Evolutionary conservation across 2,888 invertebrate genomes (phyloP).

Genomic region (Netelia melanura): DNA sequence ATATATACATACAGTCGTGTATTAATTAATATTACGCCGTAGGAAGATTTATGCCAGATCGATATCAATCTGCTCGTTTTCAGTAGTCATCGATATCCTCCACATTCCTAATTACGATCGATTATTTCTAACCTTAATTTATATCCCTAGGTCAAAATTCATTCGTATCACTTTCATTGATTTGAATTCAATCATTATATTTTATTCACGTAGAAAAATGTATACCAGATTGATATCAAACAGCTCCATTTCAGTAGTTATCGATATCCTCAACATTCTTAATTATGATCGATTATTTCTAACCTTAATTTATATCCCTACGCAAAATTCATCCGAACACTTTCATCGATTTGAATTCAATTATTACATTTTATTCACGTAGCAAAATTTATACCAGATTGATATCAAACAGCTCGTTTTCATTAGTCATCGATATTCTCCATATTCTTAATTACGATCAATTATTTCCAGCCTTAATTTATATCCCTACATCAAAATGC

Average conservation of each 20-base stretch:
- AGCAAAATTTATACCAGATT: background rate
- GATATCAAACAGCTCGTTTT: background rate
- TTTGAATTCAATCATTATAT: no score
- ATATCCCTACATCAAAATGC: no score
- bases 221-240: no score
- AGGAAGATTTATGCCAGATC: background rate
- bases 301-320: no score
- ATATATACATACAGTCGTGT: background rate
- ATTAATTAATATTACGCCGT: background rate
- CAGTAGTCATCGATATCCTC: background rate
- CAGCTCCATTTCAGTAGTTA: no score
- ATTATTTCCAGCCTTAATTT: background rate
- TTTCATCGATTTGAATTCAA: no score
- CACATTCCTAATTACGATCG: background rate
- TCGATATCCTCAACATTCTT: no score
- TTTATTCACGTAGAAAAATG: no score
- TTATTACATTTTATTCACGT: background rate
- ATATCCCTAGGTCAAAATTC: no score
- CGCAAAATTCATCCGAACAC: no score
- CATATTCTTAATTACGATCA: background rate
- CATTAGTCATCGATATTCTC: background rate
- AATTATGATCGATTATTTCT: no score
- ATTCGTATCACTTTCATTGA: no score
- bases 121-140: background rate
- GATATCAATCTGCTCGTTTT: background rate